phyloP scores from a whole-genome alignment of 2,797 vertebrate species.

The Microhierax caerulescens region DNA sequence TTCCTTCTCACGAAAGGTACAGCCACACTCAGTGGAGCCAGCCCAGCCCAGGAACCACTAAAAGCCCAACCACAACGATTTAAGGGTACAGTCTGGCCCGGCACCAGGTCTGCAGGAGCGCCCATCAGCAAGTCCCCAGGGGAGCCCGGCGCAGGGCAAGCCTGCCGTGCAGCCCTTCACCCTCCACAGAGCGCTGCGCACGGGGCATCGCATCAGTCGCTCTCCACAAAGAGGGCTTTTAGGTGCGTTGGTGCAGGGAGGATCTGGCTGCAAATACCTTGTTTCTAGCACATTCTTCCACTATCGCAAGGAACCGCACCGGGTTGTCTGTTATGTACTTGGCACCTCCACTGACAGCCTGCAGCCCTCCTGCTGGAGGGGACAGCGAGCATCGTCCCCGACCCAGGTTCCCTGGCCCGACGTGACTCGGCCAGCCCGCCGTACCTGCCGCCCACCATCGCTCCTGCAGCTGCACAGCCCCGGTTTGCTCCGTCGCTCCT shows the following conservation, averaged over 20 bases:
- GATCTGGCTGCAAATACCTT: not conserved
- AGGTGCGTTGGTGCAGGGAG: not conserved
- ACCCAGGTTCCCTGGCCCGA: not conserved
- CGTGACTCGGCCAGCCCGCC: not conserved
- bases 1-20: not conserved
- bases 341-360: not conserved
- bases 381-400: not conserved
- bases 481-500: not conserved
- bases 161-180: not conserved
- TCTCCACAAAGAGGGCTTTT: not conserved
- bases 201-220: not conserved
- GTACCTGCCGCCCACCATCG: not conserved
- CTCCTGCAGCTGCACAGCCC: not conserved
- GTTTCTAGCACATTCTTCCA: not conserved
- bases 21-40: not conserved
- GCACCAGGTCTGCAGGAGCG: accelerated
- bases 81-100: not conserved
- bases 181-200: not conserved
- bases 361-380: not conserved
- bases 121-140: not conserved
- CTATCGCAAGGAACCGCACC: not conserved
- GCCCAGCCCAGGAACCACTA: not conserved
- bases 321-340: not conserved
- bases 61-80: not conserved
- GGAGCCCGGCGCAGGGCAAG: not conserved